phyloP scores from a whole-genome alignment of 2,888 invertebrate species.

The Anarsia innoxiella region DNA sequence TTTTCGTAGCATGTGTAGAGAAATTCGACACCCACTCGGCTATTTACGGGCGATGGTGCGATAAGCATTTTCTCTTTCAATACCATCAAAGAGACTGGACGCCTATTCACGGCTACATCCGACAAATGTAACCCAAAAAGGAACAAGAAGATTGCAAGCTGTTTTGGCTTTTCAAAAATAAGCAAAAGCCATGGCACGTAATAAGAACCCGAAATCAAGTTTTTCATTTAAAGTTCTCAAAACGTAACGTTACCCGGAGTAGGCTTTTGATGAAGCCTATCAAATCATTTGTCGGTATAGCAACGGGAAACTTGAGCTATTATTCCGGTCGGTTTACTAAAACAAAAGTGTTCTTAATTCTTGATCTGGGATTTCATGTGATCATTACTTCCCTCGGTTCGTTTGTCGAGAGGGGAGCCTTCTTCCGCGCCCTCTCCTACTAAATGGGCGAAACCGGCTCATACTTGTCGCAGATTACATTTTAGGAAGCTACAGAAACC shows the following conservation, averaged over 20 bases:
- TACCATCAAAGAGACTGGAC: constrained; percentile 68
- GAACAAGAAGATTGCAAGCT: constrained; percentile 54
- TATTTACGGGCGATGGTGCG: constrained; percentile 69
- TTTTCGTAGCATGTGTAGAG: constrained; percentile 64
- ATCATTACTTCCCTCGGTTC: constrained; percentile 56
- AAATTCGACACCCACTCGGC: constrained; percentile 65
- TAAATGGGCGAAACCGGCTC: too few relatives aligned
- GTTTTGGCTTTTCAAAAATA: constrained; percentile 42
- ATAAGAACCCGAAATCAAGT: constrained; percentile 14
- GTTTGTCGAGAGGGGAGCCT: constrained; percentile 36
- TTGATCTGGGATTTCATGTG: constrained; percentile 63
- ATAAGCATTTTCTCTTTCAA: constrained; percentile 72
- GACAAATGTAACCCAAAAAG: constrained; percentile 60
- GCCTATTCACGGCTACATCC: constrained; percentile 56
- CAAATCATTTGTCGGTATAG: constrained; percentile 65
- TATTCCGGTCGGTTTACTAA: constrained; percentile 64
- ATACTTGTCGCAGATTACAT: constrained; percentile 49
- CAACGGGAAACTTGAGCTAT: constrained; percentile 58
- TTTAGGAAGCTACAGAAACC: constrained; percentile 46
- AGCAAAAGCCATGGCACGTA: constrained; percentile 33
- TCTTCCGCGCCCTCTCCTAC: neutral
- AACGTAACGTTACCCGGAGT: constrained; percentile 44
- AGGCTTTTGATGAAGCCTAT: constrained; percentile 53
- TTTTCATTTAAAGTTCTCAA: constrained; percentile 38
- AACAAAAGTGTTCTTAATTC: constrained; percentile 64